Percentiles rank a stretch among this genome's conserved stretches.
phyloP scores from a whole-genome alignment of 2,888 invertebrate genomes.

The Acrocera orbiculus region DNA sequence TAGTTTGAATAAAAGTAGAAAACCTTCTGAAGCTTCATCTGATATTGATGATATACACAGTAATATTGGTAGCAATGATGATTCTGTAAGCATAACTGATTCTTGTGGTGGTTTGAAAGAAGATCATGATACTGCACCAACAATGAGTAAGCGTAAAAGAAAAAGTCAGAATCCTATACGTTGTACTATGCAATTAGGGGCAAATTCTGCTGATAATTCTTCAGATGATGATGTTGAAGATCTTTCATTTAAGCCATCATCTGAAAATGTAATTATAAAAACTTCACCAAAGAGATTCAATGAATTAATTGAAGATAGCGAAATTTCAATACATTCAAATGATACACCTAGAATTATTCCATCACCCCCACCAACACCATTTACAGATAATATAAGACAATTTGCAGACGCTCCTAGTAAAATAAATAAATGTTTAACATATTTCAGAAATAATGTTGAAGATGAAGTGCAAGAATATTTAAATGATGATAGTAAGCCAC shows the following conservation, averaged over 20 bases:
- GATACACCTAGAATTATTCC: slow-evolving; percentile 27
- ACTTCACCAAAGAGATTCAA: slow-evolving; percentile 15
- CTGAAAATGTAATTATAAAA: slow-evolving; percentile 6
- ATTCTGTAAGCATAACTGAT: slow-evolving; percentile 38
- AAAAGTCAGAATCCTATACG: slow-evolving; percentile 79
- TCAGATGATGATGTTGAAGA: slow-evolving; percentile 27
- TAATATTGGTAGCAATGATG: slow-evolving; percentile 46
- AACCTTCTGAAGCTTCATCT: slow-evolving; percentile 10
- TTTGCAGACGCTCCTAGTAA: too few species aligned
- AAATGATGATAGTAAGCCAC: slow-evolving; percentile 8
- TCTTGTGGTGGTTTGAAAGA: slow-evolving; percentile 34
- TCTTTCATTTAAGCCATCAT: slow-evolving; percentile 22
- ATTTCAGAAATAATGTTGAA: slow-evolving; percentile 1
- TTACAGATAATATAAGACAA: slow-evolving; percentile 8
- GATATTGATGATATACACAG: slow-evolving; percentile 35
- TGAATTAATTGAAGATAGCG: not conserved
- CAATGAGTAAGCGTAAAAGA: slow-evolving; percentile 58
- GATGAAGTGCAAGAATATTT: not conserved
- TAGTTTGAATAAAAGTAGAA: slow-evolving; percentile 39
- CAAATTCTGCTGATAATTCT: slow-evolving; percentile 26
- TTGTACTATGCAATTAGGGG: slow-evolving; percentile 38
- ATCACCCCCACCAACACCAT: slow-evolving; percentile 28
- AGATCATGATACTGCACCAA: slow-evolving; percentile 21
- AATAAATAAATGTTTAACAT: slow-evolving; percentile 1
- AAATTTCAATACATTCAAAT: not conserved